Conservation (phyloP, 2,888 invertebrate genomes). For the Archaeoteleia sp. region DNA sequence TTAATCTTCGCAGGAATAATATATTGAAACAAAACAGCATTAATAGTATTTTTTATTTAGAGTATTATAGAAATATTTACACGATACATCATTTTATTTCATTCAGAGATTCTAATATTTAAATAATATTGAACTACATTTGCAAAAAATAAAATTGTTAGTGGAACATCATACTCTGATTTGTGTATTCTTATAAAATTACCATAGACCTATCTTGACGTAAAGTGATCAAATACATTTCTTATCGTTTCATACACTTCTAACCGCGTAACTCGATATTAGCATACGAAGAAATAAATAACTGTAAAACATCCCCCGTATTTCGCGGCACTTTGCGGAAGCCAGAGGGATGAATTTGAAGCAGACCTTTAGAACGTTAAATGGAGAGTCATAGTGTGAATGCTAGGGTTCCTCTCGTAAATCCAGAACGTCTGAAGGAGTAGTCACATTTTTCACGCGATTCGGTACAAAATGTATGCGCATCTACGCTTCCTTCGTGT, state of each 20-base stretch:
- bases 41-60: not conserved
- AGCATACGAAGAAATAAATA: slow-evolving; percentile 19
- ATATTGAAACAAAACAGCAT: not conserved
- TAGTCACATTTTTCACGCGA: slow-evolving; percentile 30
- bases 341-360: slow-evolving; percentile 26
- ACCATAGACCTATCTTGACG: too few species aligned
- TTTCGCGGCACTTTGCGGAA: slow-evolving; percentile 17
- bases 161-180: too few species aligned
- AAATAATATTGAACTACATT: too few species aligned
- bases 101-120: too few species aligned
- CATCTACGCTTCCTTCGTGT: slow-evolving; percentile 10
- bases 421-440: slow-evolving; percentile 31
- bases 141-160: too few species aligned
- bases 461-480: slow-evolving; percentile 17
- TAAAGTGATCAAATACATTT: not conserved
- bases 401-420: slow-evolving; percentile 21
- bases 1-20: too few species aligned
- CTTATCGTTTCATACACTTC: slow-evolving; percentile 8
- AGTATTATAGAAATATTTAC: not conserved
- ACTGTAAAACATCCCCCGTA: slow-evolving; percentile 25
- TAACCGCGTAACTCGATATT: slow-evolving; percentile 7
- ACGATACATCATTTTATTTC: too few species aligned
- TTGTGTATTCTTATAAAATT: too few species aligned
- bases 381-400: slow-evolving; percentile 32
- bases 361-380: slow-evolving; percentile 22